Evolutionary conservation across 2,888 invertebrate species (phyloP).

Genomic region (Sisyra terminalis): DNA sequence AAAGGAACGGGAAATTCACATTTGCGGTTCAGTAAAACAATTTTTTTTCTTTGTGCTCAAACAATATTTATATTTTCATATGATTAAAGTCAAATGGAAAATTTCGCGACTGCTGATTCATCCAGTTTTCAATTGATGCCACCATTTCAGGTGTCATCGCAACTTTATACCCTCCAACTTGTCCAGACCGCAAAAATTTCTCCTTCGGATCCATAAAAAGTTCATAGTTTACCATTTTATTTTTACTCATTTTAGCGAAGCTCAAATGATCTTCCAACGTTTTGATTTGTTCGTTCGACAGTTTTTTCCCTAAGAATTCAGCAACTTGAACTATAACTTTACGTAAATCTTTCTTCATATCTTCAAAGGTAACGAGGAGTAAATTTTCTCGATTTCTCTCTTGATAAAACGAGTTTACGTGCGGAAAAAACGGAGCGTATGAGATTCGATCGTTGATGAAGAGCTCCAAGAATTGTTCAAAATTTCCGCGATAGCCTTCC

Average conservation of each 20-base stretch:
- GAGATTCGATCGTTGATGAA: slow-evolving; percentile 18
- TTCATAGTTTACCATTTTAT: slow-evolving; percentile 28
- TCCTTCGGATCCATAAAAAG: slow-evolving; percentile 16
- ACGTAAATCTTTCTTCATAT: slow-evolving; percentile 22
- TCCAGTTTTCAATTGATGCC: slow-evolving; percentile 30
- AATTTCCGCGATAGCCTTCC: slow-evolving; percentile 13
- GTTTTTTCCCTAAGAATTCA: slow-evolving; percentile 24
- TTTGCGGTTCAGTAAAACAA: too few relatives aligned
- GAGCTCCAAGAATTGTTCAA: slow-evolving; percentile 13
- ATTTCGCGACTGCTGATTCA: slow-evolving; percentile 10
- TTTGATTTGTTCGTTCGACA: slow-evolving; percentile 21
- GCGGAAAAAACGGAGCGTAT: slow-evolving; percentile 19
- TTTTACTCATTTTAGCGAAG: slow-evolving; percentile 34
- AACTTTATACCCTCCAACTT: slow-evolving; percentile 25
- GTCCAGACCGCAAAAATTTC: slow-evolving; percentile 22
- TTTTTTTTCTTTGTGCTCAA: too few relatives aligned
- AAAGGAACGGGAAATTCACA: too few relatives aligned
- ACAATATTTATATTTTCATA: too few relatives aligned
- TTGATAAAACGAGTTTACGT: slow-evolving; percentile 17
- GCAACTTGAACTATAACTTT: slow-evolving; percentile 18
- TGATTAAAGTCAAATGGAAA: too few relatives aligned
- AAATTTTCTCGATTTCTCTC: slow-evolving; percentile 15
- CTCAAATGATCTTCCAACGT: slow-evolving; percentile 29
- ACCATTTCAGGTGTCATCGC: slow-evolving; percentile 22
- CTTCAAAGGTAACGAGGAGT: slow-evolving; percentile 19